Conservation (phyloP, 2,888 invertebrate genomes). For the Euproctis similis region DNA sequence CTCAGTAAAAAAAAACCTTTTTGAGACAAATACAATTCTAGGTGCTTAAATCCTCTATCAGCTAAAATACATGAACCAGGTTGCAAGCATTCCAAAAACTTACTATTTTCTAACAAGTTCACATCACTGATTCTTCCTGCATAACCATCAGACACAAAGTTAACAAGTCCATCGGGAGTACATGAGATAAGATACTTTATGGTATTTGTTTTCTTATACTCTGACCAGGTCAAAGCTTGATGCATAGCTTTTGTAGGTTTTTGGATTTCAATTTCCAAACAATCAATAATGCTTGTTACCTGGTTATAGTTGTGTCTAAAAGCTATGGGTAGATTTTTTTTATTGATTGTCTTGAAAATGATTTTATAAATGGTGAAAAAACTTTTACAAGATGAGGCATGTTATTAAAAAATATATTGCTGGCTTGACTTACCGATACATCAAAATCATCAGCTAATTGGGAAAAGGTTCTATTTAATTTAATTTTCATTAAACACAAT, state of each 20-base stretch:
- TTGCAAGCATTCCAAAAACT: neutral
- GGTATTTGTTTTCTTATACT: too few relatives aligned
- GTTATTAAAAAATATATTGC: neutral
- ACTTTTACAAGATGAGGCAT: too few relatives aligned
- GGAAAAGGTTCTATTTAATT: neutral
- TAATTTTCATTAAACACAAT: neutral
- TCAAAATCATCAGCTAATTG: constrained; percentile 1
- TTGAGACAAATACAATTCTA: neutral
- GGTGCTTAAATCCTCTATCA: too few relatives aligned
- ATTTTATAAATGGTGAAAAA: too few relatives aligned
- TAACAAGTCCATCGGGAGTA: constrained; percentile 1
- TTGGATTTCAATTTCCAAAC: too few relatives aligned
- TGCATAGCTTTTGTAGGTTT: too few relatives aligned
- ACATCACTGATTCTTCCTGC: constrained; percentile 2
- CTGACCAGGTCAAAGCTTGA: too few relatives aligned
- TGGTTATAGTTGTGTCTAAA: too few relatives aligned
- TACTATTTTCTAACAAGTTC: neutral
- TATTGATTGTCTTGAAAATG: too few relatives aligned
- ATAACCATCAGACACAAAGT: constrained; percentile 1
- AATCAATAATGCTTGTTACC: too few relatives aligned
- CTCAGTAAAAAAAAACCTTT: neutral
- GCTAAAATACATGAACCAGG: neutral
- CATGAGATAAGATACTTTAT: too few relatives aligned
- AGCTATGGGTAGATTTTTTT: too few relatives aligned
- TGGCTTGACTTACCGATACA: neutral